Evolutionary conservation across 2,888 invertebrate genomes (phyloP), one percentile per base, ranked within the genome.

Genomic region (Oscheius onirici): DNA sequence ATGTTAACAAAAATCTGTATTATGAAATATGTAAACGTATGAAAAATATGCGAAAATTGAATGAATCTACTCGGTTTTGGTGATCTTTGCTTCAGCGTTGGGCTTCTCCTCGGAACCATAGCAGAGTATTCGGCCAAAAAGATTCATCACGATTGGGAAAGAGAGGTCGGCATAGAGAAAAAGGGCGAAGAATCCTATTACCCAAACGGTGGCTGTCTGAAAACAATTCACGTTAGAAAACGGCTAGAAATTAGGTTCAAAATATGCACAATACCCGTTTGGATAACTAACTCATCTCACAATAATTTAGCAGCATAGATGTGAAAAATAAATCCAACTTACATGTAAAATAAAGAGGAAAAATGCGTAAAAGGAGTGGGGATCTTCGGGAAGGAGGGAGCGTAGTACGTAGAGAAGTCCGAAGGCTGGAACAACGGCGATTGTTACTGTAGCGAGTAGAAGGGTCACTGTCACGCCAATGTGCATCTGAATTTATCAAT

Each of bases 361-460:
- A 26, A 63, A 15, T 10, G 63, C 44, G 34, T 44, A 34, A 17
- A 63, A 11, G n/a, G 63, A 28, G 17, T 61, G 17, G 2, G 61
- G 61, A 17, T 63, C 49, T 13, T 63, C 49, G 26, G 63, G 63
- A 26, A 63, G 63, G 11, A 63, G 24, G 10, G 49, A 26, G 26
- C 26, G 49, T 10, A 63, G 34, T 17, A 63, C 17, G 63, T 63
- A 63, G 63, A 63, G 63, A n/a, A 63, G 24, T n/a, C 26, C 49
- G 34, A 63, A 63, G 22, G 49, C 46, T n/a, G 63, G 63, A 17
- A 34, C 26, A 1, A 49, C 49, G n/a, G 63, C 63, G 13, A 49
- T 15, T 10, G n/a, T 24, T 6, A 63, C 63, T 8, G 63, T 28
- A 24, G 20, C 24, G 20, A 63, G 15, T 15, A 63, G 17, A n/a